Conservation (phyloP, 2,797 vertebrate species). For the Diceros bicornis region DNA sequence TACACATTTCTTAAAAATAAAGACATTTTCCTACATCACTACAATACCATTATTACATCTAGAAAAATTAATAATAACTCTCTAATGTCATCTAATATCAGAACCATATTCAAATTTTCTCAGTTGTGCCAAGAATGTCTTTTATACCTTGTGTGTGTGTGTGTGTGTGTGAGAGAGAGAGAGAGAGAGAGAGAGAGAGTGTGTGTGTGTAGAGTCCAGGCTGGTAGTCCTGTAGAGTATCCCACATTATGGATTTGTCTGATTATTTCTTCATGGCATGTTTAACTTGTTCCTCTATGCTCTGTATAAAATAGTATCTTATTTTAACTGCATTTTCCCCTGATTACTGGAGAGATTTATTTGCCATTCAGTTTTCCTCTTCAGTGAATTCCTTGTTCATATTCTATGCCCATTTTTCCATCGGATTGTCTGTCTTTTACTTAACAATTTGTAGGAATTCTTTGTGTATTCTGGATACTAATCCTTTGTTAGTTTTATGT, state of each 20-base stretch:
- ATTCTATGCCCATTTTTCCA: conserved; percentile 46
- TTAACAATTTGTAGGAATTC: conserved; percentile 42
- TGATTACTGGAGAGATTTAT: neutral
- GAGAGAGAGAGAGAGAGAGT: too few species aligned
- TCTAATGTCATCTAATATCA: neutral
- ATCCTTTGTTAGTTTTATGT: neutral
- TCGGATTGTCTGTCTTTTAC: conserved; percentile 39
- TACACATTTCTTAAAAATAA: conserved; percentile 29
- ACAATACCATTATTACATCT: neutral
- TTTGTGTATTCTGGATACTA: conserved; percentile 30
- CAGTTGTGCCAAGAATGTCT: neutral
- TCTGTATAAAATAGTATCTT: conserved; percentile 49
- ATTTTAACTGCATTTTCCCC: conserved; percentile 35
- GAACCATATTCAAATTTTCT: neutral
- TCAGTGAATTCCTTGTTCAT: conserved; percentile 47
- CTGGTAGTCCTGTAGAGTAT: neutral
- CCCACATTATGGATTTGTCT: neutral
- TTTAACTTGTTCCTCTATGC: conserved; percentile 38
- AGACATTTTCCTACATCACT: neutral
- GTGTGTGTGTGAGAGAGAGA: neutral
- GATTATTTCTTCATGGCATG: neutral
- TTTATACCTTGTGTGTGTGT: neutral
- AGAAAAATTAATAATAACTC: neutral
- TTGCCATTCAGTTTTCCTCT: conserved; percentile 40
- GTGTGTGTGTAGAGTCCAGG: neutral